Base-by-base conservation (phyloP, 2,797 vertebrate species). In the Menidia menidia region DNA sequence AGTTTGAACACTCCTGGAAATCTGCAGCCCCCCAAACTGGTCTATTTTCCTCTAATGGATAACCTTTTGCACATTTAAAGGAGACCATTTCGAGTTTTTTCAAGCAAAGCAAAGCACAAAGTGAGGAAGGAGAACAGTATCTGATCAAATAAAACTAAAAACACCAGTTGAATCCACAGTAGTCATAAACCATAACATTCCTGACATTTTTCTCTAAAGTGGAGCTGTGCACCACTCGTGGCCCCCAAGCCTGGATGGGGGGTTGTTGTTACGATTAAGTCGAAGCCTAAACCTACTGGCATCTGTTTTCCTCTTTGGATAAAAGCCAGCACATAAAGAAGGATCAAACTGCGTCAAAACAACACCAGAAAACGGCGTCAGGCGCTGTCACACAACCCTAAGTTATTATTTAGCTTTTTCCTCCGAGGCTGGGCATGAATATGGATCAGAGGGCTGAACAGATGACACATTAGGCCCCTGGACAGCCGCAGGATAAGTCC, bases 401-500 rank as follows among this genome's bases (percentile, higher is more conserved):
- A 39, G 25, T 25, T 10, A 39, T 7, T 39, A 39, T 39, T 7
- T 64, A 71, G 85, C 61, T 82, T 81, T 77, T 74, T 73, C 53
- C 64, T 68, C 72, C 87, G 70, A 84, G 71, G 19, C 50, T n/a
- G 52, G 39, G 80, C 83, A 83, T 90, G 75, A 71, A 77, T 77
- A 31, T 82, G 84, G 87, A 90, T 87, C 80, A 90, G 64, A 83
- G 81, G 65, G 52, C 48, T 73, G 84, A 91, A 57, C 89, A 92
- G 91, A 92, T 89, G 84, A 81, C 81, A 74, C 80, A 70, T 58
- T 62, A 57, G 80, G 66, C 41, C 74, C 74, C 60, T 70, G 79
- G 56, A 69, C 64, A 60, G 31, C 44, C 35, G 74, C 60, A 47
- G 85, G 91, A 93, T 93, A 92, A 92, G 81, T 69, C 68, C 78